These are phyloP conservation scores for Pagetopsis macropterus DNA, from an alignment of 2,797 vertebrate genomes.

Conservation along the genomic window DNA sequence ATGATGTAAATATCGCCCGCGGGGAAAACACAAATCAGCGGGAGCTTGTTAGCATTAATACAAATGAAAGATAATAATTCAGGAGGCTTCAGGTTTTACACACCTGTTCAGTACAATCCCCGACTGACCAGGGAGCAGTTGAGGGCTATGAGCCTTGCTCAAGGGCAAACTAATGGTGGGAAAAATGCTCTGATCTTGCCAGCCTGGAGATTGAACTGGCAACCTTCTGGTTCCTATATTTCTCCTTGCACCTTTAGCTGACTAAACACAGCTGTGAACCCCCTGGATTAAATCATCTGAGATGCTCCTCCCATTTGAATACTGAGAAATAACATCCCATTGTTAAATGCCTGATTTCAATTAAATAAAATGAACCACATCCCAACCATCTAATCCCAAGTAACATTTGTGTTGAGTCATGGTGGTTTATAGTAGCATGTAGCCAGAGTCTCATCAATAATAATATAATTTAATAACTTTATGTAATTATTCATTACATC, in stretches of 20 bases:
- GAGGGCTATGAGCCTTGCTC: neutral
- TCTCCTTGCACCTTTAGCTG: neutral
- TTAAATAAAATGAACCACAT: neutral
- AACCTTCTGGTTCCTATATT: neutral
- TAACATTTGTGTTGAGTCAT: constrained; percentile 32
- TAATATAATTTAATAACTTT: too few relatives aligned
- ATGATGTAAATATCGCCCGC: neutral
- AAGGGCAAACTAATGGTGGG: neutral
- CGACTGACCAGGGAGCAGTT: neutral
- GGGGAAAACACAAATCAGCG: neutral
- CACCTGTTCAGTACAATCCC: neutral
- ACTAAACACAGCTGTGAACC: neutral
- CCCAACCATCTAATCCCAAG: neutral
- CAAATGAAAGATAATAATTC: neutral
- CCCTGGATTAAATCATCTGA: neutral
- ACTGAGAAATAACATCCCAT: neutral
- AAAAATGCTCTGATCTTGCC: neutral
- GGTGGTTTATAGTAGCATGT: too few relatives aligned
- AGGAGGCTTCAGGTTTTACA: neutral
- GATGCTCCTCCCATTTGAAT: neutral
- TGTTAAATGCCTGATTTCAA: neutral
- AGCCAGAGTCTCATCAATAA: neutral
- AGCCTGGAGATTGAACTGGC: neutral
- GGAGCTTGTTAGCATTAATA: neutral
- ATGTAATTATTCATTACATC: neutral